These are phyloP conservation scores for Antitype chi DNA, from an alignment of 2,888 invertebrate species.

Conservation along the genomic window DNA sequence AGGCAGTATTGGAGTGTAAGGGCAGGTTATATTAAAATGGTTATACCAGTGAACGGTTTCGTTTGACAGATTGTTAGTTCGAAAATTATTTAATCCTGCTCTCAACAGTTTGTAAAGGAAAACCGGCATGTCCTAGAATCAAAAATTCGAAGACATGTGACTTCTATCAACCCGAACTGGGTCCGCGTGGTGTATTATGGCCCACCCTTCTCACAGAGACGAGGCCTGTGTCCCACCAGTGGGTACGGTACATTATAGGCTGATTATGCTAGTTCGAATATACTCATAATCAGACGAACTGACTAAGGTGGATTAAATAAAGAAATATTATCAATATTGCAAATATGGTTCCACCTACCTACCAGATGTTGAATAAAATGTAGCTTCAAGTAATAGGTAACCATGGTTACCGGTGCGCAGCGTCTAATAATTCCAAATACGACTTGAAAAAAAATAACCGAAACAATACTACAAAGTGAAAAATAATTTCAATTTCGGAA, in stretches of 20 bases:
- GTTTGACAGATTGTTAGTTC: not conserved
- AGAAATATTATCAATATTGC: not conserved
- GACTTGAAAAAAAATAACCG: not conserved
- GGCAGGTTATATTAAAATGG: not conserved
- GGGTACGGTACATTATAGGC: no score
- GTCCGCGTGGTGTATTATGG: no score
- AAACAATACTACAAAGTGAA: no score
- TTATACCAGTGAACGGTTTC: not conserved
- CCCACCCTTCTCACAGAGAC: no score
- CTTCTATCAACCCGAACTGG: no score
- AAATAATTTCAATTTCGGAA: no score
- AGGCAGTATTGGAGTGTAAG: not conserved
- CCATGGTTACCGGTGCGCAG: not conserved
- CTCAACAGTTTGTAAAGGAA: no score
- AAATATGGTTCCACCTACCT: not conserved
- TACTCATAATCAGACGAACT: not conserved
- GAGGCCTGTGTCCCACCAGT: no score
- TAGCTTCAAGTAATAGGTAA: not conserved
- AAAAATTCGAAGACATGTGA: no score
- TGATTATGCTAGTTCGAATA: not conserved
- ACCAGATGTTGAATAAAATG: not conserved
- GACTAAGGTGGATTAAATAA: not conserved
- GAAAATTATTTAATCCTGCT: no score
- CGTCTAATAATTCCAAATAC: not conserved
- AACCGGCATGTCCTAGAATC: no score